Base-by-base conservation (phyloP, 1,140 invertebrate genomes). In the Nautilus pompilius region DNA sequence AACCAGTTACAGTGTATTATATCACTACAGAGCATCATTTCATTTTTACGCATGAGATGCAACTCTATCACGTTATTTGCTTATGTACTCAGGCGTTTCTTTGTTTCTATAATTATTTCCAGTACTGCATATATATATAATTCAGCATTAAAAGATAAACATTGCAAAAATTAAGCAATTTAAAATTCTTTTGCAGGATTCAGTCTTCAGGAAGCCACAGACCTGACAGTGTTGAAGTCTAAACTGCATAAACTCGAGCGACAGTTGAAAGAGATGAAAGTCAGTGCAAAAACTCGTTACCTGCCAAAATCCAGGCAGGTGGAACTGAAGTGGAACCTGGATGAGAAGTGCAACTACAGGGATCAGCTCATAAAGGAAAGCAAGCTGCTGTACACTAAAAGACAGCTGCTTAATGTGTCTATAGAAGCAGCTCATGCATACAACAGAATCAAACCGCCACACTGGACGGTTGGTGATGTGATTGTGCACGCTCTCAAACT, bases 401-500 rank as follows among this genome's bases (percentile, higher is more conserved):
- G 72, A 28, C 72, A 76, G 51, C 69, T 69, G 51, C 54, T 79
- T 22, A 78, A 76, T 60, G 75, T 80, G 36, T 80, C 79, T 28
- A 56, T 77, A 30, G 77, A 79, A 58, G 79, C 77, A 49, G 78
- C 75, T 8, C 71, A 77, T 60, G 74, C 74, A 17, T 83, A 80
- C 63, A 79, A 79, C 36, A 65, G 74, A 26, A 70, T 77, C 24
- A 76, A 80, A 58, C 80, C 80, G 1, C 79, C 76, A 4, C 76
- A 81, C 62, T 76, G 80, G 66, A 81, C 79, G 10, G 78, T 82
- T 5, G 80, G 79, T 3, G 78, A 80, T 71, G 75, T 77, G 55
- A 77, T 82, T 1, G 72, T 71, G 8, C 64, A 72, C 58, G 76
- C 78, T 5, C 65, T 79, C 20, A 48, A 63, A 32, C 66, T 65